Base-by-base conservation (phyloP, 2,797 vertebrate species). In the Menidia menidia region DNA sequence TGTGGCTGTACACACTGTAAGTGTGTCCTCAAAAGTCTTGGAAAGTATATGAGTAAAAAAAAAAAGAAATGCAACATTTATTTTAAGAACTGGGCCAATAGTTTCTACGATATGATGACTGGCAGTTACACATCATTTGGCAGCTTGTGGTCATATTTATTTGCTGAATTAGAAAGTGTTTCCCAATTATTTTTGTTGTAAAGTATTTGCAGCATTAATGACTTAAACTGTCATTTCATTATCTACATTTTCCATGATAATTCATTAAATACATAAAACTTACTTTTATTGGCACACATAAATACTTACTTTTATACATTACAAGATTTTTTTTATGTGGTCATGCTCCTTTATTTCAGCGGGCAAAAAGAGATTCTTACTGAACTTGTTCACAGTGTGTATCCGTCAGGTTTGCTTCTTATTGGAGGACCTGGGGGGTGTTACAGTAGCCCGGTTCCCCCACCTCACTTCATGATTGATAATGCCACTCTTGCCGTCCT, bases 41-140 rank as follows among this genome's bases (percentile, higher is more conserved):
- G 32, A 31, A 19, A 18, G 1, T 12, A 39, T 54, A 43, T 4
- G 32, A 78, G 52, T 51, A 45, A 32, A 18, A 60, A 25, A 60
- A 25, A 4, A 58, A 45, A 66, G 4, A 55, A 62, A 70, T 32
- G 35, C 9, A 57, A 44, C 19, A 41, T 25, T 13, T 41, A 2
- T 52, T 64, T 52, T 47, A 19, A 45, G 59, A 44, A 32, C 1
- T 1, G 35, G 4, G 33, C 50, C 25, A 57, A 25, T 19, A 68
- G 4, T 18, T n/a, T 48, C 43, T 53, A 51, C 72, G 59, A 65
- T 59, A 63, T 61, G 62, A 81, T 11, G 31, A 62, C 42, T 30
- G 35, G 44, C 62, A 56, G 71, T 70, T 58, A 75, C 78, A 54
- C 60, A 47, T 60, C 48, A 32, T 57, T 32, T 71, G 65, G 62